Conservation (phyloP, 2,888 invertebrate species). For the Tachina grossa region DNA sequence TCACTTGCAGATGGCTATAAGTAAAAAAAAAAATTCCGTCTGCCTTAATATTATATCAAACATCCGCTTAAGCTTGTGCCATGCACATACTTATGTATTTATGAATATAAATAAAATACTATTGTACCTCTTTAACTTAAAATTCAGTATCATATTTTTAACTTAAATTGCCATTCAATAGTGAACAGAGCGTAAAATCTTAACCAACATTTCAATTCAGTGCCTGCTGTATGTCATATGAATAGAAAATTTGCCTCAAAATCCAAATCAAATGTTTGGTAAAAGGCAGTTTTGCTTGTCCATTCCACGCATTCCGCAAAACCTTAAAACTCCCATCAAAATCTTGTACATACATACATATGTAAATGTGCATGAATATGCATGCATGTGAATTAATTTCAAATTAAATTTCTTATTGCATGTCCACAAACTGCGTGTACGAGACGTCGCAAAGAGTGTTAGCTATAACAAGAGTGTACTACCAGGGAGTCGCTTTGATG, state of each 20-base stretch:
- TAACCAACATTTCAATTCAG: constrained; percentile 1
- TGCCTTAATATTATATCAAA: no score
- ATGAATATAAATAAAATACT: no score
- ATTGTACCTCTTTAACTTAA: not conserved
- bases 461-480: constrained; percentile 2
- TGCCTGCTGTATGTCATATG: not conserved
- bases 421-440: not conserved
- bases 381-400: constrained; percentile 5
- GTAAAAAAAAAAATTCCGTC: no score
- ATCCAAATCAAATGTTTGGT: constrained; percentile 8
- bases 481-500: not conserved
- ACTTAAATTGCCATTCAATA: constrained; percentile 6
- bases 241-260: constrained; percentile 4
- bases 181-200: not conserved
- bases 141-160: not conserved
- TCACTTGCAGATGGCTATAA: no score
- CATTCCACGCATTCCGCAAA: not conserved
- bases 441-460: not conserved
- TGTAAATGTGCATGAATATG: not conserved
- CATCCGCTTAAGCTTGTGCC: no score
- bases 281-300: not conserved
- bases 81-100: no score
- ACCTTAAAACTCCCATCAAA: not conserved
- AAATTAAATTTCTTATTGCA: constrained; percentile 41
- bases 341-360: not conserved